These are phyloP conservation scores for Megalonaias nervosa DNA, from an alignment of 1,140 invertebrate genomes.

Conservation along the genomic window DNA sequence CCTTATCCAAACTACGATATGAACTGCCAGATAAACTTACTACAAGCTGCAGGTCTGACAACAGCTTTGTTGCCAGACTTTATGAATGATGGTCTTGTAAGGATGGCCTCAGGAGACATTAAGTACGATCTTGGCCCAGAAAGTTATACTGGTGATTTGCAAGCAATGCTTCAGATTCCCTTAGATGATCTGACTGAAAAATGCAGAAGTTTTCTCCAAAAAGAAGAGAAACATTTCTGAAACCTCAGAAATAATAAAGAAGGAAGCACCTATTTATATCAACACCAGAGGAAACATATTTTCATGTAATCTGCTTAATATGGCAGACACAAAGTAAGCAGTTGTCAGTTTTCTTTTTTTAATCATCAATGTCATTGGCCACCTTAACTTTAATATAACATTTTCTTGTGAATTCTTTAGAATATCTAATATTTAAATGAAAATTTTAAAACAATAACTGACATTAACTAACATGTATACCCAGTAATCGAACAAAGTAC, in stretches of 20 bases:
- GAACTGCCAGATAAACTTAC: conserved; percentile 14
- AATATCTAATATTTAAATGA: too few species aligned
- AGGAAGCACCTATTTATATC: not conserved
- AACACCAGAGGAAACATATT: not conserved
- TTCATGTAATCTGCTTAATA: too few species aligned
- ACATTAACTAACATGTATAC: too few species aligned
- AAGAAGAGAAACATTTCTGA: not conserved
- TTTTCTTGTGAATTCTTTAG: too few species aligned
- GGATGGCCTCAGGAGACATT: conserved; percentile 4
- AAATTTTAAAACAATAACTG: too few species aligned
- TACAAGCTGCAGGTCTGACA: conserved; percentile 1
- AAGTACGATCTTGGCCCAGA: conserved; percentile 21
- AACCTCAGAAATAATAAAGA: conserved; percentile 3
- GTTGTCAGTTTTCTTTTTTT: too few species aligned
- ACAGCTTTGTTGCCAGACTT: conserved; percentile 15
- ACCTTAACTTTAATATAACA: too few species aligned
- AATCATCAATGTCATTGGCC: too few species aligned
- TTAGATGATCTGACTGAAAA: not conserved
- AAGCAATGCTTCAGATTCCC: not conserved
- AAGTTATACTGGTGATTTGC: not conserved
- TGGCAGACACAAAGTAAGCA: too few species aligned
- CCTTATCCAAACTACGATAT: not conserved
- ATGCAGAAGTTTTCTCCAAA: not conserved
- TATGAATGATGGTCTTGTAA: conserved; percentile 2
- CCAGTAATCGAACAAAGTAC: too few species aligned